Base-by-base conservation (phyloP, 2,797 vertebrate species). In the Clarias fuscus region DNA sequence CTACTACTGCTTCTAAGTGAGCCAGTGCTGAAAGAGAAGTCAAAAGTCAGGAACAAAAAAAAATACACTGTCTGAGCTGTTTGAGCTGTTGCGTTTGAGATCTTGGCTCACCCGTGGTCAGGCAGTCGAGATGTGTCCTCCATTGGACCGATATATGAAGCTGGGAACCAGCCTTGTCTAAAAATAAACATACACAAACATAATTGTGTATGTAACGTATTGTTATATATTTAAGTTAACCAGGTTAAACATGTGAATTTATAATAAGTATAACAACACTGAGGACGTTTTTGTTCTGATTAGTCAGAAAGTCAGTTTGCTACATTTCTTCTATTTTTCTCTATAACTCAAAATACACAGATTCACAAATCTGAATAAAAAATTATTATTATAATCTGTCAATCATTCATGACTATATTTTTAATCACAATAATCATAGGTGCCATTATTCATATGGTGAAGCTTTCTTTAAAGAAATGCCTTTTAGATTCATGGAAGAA, bases 141-240 rank as follows among this genome's bases (percentile, higher is more conserved):
- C 87, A 96, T 7, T 67, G 94, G 92, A 90, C 96, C 97, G 86
- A 98, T 96, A 5, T 95, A 99, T 33, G 96, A 91, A 90, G 96
- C 96, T 0, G 98, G 98, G 92, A 99, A 99, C 98, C 98, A 99
- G 88, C 98, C 98, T 0, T 94, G 95, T 64, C 98, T 99, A 94
- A 84, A 71, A 84, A 86, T 65, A 64, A 24, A 61, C 65, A 68
- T n/a, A 62, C 18, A 61, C 27, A 61, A 61, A 27, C 14, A 70
- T 14, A 82, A 13, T 37, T 14, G 64, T 33, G 37, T 24, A 67
- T 53, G 5, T 33, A 58, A 77, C 13, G 1, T 53, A 43, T 5
- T 27, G 24, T 4, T 17, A 27, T 53, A 56, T 48, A n/a, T 53
- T 27, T 77, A 0, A 33, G 4, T 11, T 40, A 22, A 58, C 15